A percentile compares a stretch with the other conserved stretches of the same genome.
phyloP scores from a whole-genome alignment of 2,797 vertebrate species.

The Scleropages formosus region DNA sequence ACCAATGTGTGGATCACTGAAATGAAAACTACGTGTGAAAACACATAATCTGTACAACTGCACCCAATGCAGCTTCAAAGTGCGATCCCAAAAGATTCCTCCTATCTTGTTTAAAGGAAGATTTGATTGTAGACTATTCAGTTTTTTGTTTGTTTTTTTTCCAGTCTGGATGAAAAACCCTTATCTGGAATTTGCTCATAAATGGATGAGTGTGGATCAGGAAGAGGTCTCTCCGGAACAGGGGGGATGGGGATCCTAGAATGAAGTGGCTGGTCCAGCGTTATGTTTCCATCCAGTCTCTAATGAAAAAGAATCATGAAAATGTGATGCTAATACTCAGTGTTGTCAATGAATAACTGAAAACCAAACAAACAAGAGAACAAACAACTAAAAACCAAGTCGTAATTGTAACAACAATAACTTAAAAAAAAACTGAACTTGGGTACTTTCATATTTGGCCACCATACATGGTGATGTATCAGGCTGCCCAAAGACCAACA shows the following conservation, averaged over 20 bases:
- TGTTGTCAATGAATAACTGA: too few species aligned
- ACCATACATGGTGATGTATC: not conserved
- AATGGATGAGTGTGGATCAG: conserved; percentile 34
- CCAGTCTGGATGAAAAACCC: not conserved
- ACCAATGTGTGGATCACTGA: too few species aligned
- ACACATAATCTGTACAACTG: too few species aligned
- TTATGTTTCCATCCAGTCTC: conserved; percentile 8
- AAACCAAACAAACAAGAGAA: too few species aligned
- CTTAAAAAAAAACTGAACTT: not conserved
- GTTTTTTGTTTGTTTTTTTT: too few species aligned
- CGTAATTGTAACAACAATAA: not conserved
- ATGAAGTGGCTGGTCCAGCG: not conserved
- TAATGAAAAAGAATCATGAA: not conserved
- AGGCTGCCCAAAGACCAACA: not conserved
- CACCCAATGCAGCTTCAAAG: too few species aligned
- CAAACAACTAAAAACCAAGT: not conserved
- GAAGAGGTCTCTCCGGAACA: conserved; percentile 21
- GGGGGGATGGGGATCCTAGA: not conserved
- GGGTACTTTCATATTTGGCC: not conserved
- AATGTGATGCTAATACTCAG: not conserved
- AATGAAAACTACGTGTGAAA: too few species aligned
- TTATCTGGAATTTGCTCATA: conserved; percentile 51
- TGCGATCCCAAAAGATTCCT: too few species aligned
- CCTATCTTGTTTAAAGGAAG: too few species aligned
- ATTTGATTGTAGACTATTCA: too few species aligned